A percentile compares a stretch with the other conserved stretches of the same genome.
These are phyloP conservation scores for Trachemys scripta DNA, from an alignment of 2,113 vertebrate species.

Conservation along the genomic window DNA sequence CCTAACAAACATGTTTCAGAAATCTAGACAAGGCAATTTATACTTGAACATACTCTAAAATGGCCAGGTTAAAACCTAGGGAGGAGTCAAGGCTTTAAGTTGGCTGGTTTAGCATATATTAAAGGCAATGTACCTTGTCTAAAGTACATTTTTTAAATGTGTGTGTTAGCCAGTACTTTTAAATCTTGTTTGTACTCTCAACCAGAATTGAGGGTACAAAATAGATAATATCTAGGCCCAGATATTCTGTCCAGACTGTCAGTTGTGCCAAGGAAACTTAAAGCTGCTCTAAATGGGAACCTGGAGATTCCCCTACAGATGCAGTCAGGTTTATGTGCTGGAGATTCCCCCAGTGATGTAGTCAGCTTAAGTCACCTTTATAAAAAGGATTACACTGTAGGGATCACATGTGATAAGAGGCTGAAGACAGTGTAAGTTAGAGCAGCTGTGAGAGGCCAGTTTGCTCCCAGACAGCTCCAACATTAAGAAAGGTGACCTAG, in stretches of 20 bases:
- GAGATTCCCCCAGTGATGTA: rapidly evolving
- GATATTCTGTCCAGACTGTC: not conserved
- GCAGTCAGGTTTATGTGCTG: not conserved
- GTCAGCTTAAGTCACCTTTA: not conserved
- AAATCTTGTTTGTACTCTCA: not conserved
- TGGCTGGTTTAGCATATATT: not conserved
- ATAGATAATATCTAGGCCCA: not conserved
- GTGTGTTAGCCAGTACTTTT: not conserved
- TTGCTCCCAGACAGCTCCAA: not conserved
- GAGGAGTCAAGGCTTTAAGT: not conserved
- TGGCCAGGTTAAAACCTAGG: not conserved
- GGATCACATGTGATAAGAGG: not conserved
- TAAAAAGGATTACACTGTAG: not conserved
- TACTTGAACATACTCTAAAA: not conserved
- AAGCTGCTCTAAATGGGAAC: not conserved
- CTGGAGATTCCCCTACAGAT: not conserved
- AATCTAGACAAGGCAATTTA: not conserved
- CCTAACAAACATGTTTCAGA: not conserved
- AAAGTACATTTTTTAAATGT: not conserved
- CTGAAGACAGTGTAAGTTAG: not conserved
- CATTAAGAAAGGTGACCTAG: not conserved
- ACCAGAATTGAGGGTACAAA: not conserved
- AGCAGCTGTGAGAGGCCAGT: not conserved
- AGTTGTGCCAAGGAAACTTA: not conserved
- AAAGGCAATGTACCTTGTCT: not conserved